Conservation (phyloP, 2,797 vertebrate genomes). For the Pteronotus mesoamericanus region DNA sequence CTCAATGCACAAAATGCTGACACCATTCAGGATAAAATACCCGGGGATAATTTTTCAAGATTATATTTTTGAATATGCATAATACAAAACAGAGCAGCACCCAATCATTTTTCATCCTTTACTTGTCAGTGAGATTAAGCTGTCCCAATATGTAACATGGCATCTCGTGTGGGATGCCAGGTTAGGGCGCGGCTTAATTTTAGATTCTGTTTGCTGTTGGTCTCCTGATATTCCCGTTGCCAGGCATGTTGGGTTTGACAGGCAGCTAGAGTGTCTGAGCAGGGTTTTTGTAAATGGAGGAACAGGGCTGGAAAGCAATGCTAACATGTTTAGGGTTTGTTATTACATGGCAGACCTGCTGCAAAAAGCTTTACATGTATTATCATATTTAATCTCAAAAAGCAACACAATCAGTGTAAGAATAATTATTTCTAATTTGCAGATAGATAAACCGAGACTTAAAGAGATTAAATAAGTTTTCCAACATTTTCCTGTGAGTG, state of each 20-base stretch:
- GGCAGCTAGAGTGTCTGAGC: not conserved
- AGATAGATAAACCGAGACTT: not conserved
- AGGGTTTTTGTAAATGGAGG: fast-evolving
- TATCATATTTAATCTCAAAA: not conserved
- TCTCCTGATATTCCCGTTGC: not conserved
- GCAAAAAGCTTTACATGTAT: not conserved
- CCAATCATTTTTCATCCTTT: not conserved
- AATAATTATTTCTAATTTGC: not conserved
- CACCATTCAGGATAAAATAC: not conserved
- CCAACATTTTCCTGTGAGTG: not conserved
- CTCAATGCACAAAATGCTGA: not conserved
- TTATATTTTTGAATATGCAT: not conserved
- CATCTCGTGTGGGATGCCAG: not conserved
- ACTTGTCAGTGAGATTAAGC: not conserved
- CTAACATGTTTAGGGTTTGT: not conserved
- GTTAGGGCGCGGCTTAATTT: not conserved
- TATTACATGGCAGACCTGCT: not conserved
- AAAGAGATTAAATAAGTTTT: not conserved
- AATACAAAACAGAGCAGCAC: not conserved
- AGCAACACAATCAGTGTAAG: not conserved
- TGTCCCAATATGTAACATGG: not conserved
- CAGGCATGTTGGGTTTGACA: not conserved
- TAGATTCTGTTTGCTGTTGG: not conserved
- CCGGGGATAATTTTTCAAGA: not conserved
- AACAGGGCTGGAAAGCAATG: too few relatives aligned